Evolutionary conservation across 2,113 vertebrate genomes (phyloP).

Genomic region (Salvelinus sp.): DNA sequence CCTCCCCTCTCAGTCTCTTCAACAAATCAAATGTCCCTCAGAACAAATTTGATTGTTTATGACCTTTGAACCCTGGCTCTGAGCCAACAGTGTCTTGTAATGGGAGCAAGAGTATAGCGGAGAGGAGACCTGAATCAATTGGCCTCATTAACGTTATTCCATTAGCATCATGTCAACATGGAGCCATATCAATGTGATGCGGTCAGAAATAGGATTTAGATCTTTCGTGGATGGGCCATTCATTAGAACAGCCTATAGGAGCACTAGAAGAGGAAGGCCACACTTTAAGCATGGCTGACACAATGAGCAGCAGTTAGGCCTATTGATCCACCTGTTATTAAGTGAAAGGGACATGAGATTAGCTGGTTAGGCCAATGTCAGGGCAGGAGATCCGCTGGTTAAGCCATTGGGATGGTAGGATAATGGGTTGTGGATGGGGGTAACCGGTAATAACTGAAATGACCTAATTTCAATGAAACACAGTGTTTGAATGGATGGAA

Average conservation of each 20-base stretch:
- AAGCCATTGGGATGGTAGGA: neutral
- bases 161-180: constrained; percentile 75
- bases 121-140: constrained; percentile 53
- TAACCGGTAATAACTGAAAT: neutral
- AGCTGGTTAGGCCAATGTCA: too few species aligned
- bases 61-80: constrained; percentile 56
- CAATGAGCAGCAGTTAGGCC: constrained; percentile 70
- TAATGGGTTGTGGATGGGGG: constrained; percentile 3
- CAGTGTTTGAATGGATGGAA: neutral
- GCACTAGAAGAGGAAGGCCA: constrained; percentile 53
- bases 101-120: constrained; percentile 29
- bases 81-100: constrained; percentile 27
- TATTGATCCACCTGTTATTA: constrained; percentile 72
- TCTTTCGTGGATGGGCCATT: constrained; percentile 66
- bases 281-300: constrained; percentile 66
- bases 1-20: constrained; percentile 17
- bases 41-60: constrained; percentile 51
- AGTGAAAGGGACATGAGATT: constrained; percentile 49
- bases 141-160: constrained; percentile 53
- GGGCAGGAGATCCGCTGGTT: constrained; percentile 16
- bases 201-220: constrained; percentile 26
- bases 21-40: constrained; percentile 55
- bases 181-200: constrained; percentile 28
- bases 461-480: neutral
- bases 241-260: constrained; percentile 60